These are phyloP conservation scores for Achlya flavicornis DNA, from an alignment of 2,888 invertebrate species.

Conservation along the genomic window DNA sequence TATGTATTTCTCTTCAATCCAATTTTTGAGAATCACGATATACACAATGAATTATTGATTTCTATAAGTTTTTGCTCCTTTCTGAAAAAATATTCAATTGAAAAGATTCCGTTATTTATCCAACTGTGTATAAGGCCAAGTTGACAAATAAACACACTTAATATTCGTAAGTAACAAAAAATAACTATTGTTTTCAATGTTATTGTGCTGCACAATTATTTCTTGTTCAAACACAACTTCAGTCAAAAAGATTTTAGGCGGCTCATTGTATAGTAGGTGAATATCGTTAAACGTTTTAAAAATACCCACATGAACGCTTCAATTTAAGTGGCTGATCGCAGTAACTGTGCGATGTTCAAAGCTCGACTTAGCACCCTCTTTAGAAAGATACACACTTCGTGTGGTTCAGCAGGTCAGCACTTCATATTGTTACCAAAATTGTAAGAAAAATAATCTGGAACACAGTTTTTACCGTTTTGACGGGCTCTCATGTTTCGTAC, in stretches of 20 bases:
- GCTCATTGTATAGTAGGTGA: conserved; percentile 10
- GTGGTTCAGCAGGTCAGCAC: not conserved
- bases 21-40: too few relatives aligned
- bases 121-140: conserved; percentile 1
- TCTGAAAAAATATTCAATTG: not conserved
- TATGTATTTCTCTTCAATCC: not conserved
- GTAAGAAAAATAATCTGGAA: not conserved
- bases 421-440: not conserved
- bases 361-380: not conserved
- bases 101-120: not conserved
- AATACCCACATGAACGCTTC: conserved; percentile 73
- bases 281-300: conserved; percentile 52
- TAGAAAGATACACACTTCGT: not conserved
- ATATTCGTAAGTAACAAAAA: not conserved
- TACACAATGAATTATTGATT: too few relatives aligned
- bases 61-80: not conserved
- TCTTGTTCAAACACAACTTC: not conserved
- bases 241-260: not conserved
- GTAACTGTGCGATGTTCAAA: not conserved
- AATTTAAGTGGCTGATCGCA: conserved; percentile 15
- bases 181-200: not conserved
- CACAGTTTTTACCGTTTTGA: not conserved
- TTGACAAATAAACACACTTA: not conserved
- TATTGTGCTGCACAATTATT: not conserved
- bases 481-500: not conserved